Evolutionary conservation across 2,797 vertebrate genomes (phyloP).

Genomic region (Sebastes steindachneri): DNA sequence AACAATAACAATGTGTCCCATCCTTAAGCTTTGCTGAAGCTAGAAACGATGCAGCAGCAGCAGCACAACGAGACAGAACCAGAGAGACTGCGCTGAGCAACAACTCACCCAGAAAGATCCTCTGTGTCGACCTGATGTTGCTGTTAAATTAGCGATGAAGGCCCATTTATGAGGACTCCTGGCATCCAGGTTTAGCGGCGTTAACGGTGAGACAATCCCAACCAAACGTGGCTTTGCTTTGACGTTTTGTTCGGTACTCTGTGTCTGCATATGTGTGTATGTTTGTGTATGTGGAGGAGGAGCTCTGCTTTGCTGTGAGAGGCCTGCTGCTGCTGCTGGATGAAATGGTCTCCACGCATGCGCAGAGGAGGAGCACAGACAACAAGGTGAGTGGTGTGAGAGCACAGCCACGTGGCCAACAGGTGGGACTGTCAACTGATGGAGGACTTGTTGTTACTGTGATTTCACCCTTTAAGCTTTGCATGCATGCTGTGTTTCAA

Average conservation of each 20-base stretch:
- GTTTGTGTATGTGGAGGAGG: neutral
- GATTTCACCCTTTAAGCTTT: neutral
- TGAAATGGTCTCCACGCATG: slow-evolving; percentile 85
- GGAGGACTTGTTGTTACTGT: slow-evolving; percentile 53
- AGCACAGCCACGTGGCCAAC: slow-evolving; percentile 77
- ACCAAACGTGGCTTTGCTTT: slow-evolving; percentile 64
- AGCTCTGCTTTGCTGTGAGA: slow-evolving; percentile 18
- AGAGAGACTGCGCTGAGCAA: slow-evolving; percentile 47
- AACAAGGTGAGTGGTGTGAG: slow-evolving; percentile 17
- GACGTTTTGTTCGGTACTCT: slow-evolving; percentile 37
- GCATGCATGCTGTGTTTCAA: neutral
- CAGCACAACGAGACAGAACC: slow-evolving; percentile 56
- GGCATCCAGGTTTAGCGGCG: slow-evolving; percentile 57
- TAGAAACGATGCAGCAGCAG: slow-evolving; percentile 28
- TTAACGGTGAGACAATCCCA: slow-evolving; percentile 49
- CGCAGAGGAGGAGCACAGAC: slow-evolving; percentile 37
- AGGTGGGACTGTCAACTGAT: slow-evolving; percentile 59
- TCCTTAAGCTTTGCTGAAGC: slow-evolving; percentile 9
- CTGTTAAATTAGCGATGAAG: slow-evolving; percentile 59
- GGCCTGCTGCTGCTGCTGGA: slow-evolving; percentile 76
- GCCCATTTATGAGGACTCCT: slow-evolving; percentile 65
- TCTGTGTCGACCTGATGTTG: slow-evolving; percentile 64
- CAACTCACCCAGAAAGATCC: slow-evolving; percentile 76
- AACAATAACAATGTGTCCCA: neutral
- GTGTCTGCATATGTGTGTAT: slow-evolving; percentile 2